Base-by-base conservation (phyloP, 2,113 vertebrate genomes). In the Cyprinodon tularosa region DNA sequence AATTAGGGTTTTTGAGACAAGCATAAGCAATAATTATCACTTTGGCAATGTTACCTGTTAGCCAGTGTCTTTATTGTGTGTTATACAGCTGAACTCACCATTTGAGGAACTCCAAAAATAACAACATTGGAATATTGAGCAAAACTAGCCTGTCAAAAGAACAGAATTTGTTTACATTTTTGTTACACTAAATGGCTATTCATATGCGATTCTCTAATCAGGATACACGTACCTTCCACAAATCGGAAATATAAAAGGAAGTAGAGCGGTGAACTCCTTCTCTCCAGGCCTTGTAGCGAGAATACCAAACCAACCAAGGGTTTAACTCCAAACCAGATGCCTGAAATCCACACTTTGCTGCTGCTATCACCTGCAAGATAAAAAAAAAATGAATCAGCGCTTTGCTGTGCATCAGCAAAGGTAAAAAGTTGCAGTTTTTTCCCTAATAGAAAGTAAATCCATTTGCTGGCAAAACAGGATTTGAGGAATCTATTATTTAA, bases 251-350 rank as follows among this genome's bases (percentile, higher is more conserved):
- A 66, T 97, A 92, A 89, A 99, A 99, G 40, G 74, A 94, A 74
- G 96, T 88, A 12, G 90, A 93, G 44, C 78, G 89, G 78, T 95
- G 94, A 4, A 99, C 96, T 1, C 97, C 97, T 57, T 95, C 96
- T 86, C 86, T 96, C 96, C 97, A 96, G 1, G 98, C 97, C 12
- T 87, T 82, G 74, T 96, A 98, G 50, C 96, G 94, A 47, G 98
- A 98, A 80, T 96, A 99, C 96, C 95, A 98, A 37, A 98, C 97
- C 63, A 99, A 89, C 98, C 98, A 99, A 0, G 97, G 97, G 85
- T 99, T 99, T 84, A 99, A 87, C 68, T 99, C 98, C 83, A 97
- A 97, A 38, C 97, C 97, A 0, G 95, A 95, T 0, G 97, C 96
- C 76, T 80, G 82, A 82, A 99, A 98, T 0, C 98, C 98, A 64